Conservation (phyloP, 2,888 invertebrate species). For the Meganola albula region DNA sequence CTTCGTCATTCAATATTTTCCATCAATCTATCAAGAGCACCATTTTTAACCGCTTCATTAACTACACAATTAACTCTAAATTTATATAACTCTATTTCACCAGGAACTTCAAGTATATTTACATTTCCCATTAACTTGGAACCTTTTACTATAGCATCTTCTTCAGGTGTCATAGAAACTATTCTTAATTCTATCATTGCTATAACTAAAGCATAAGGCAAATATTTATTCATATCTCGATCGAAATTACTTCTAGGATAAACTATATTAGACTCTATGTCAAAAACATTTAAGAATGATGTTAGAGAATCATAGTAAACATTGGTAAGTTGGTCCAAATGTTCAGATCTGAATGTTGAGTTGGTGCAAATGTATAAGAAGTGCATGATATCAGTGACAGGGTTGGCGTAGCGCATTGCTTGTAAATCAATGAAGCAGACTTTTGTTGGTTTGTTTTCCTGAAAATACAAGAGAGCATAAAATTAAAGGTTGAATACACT, state of each 20-base stretch:
- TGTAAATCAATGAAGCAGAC: slow-evolving; percentile 63
- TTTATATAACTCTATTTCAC: slow-evolving; percentile 35
- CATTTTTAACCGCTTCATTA: slow-evolving; percentile 44
- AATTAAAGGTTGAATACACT: slow-evolving; percentile 2
- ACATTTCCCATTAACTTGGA: slow-evolving; percentile 26
- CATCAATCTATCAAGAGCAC: slow-evolving; percentile 43
- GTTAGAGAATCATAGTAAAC: slow-evolving; percentile 48
- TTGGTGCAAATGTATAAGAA: slow-evolving; percentile 57
- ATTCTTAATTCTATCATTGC: slow-evolving; percentile 54
- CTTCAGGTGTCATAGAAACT: slow-evolving; percentile 38
- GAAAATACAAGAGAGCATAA: slow-evolving; percentile 35
- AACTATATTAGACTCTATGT: slow-evolving; percentile 39
- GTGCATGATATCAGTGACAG: slow-evolving; percentile 53
- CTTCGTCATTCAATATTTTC: too few species aligned
- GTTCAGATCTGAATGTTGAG: slow-evolving; percentile 47
- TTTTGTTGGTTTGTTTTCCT: slow-evolving; percentile 38
- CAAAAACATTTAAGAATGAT: slow-evolving; percentile 37
- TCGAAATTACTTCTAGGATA: slow-evolving; percentile 46
- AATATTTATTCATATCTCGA: slow-evolving; percentile 40
- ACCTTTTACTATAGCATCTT: slow-evolving; percentile 31
- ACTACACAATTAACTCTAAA: slow-evolving; percentile 54
- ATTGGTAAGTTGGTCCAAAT: slow-evolving; percentile 40
- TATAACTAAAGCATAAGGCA: slow-evolving; percentile 50
- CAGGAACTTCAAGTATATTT: slow-evolving; percentile 21
- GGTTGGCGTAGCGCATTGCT: slow-evolving; percentile 55